These are phyloP conservation scores for Amblyjoppa proteus DNA, from an alignment of 2,888 invertebrate species.

Conservation along the genomic window DNA sequence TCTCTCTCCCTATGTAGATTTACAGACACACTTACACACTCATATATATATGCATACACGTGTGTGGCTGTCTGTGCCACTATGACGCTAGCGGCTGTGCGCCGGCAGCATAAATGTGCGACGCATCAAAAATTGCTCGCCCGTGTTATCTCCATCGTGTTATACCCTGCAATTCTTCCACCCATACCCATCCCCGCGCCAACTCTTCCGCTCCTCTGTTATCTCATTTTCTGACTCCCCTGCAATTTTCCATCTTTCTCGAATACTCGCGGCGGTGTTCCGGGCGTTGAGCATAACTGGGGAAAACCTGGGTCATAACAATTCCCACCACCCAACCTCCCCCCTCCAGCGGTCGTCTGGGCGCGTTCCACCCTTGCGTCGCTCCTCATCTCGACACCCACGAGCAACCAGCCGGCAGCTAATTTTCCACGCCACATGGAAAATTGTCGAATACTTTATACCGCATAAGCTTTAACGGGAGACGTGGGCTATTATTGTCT, in stretches of 20 bases:
- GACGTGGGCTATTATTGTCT: conserved; percentile 18
- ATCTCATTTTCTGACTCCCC: conserved; percentile 35
- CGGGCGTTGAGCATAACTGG: conserved; percentile 67
- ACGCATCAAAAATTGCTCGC: conserved; percentile 68
- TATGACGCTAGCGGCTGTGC: conserved; percentile 9
- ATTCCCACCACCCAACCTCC: conserved; percentile 35
- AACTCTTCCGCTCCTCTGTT: conserved; percentile 2
- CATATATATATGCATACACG: too few species aligned
- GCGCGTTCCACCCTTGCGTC: conserved; percentile 28
- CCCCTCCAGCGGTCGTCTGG: not conserved
- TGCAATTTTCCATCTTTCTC: conserved; percentile 16
- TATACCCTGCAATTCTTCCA: conserved; percentile 64
- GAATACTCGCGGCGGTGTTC: conserved; percentile 52
- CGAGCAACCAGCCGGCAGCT: conserved; percentile 46
- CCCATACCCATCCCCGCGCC: conserved; percentile 1
- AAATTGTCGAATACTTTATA: conserved; percentile 61
- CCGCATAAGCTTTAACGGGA: conserved; percentile 23
- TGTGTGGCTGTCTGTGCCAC: not conserved
- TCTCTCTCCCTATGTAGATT: too few species aligned
- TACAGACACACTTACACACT: too few species aligned
- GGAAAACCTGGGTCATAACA: conserved; percentile 66
- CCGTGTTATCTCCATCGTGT: conserved; percentile 69
- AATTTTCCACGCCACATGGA: conserved; percentile 65
- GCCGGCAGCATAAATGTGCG: conserved; percentile 59
- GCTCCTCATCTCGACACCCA: conserved; percentile 31